Base-by-base conservation (phyloP, 2,888 invertebrate species). In the Galeruca laticollis region DNA sequence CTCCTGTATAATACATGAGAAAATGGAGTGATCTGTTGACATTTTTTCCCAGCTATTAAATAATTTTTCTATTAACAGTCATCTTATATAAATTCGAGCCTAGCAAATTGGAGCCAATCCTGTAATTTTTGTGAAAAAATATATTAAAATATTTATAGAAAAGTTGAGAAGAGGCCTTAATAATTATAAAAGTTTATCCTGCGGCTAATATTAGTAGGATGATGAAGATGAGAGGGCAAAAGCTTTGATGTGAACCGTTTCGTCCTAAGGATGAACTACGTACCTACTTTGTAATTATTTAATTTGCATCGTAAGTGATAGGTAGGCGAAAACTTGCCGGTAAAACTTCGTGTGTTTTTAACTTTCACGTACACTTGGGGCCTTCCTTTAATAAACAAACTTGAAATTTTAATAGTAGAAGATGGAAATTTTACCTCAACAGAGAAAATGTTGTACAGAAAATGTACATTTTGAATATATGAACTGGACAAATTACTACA, bases 281-380 rank as follows among this genome's bases (percentile, higher is more conserved):
- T 82, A 82, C 81, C 82, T 82, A 83, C 82, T 84, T 84, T 82
- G 82, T 83, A 84, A 84, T 84, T 84, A 84, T 84, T 84, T 83
- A 84, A 84, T 84, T 84, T 84, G 83, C 84, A 84, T 84, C 82
- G 82, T 81, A 84, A 83, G 83, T 83, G 84, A 83, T 84, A 84
- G 82, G 82, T 84, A 81, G 79, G 76, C 78, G 79, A 79, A 78
- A 76, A 72, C 74, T 74, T 76, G 77, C 75, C 77, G 75, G 74
- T 75, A 79, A 82, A 82, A 80, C 81, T 82, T 82, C 31, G 9
- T 54, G n/a, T 56, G 18, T 21, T 35, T 18, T 52, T 8, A 62
- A 80, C 81, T 80, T 78, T 78, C 74, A 62, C 63, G 67, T 62
- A 62, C 69, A 61, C 66, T 72, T 61, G 43, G 43, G 68, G 63